phyloP scores from a whole-genome alignment of 2,888 invertebrate species.

The Andrena trimmerana region DNA sequence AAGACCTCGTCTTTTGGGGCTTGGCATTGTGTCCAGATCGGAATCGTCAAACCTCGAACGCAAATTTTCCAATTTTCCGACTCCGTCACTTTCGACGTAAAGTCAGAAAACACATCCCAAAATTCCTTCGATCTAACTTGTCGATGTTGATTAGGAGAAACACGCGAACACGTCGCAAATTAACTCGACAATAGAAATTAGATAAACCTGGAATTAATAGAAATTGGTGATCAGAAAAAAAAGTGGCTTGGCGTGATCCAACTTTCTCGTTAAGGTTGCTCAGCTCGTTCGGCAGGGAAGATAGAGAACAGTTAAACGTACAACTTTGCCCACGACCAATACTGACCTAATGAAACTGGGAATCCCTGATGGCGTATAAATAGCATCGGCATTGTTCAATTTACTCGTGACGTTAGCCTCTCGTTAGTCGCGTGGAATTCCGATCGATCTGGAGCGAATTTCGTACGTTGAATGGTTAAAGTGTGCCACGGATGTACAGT shows the following conservation, averaged over 20 bases:
- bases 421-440: constrained; percentile 35
- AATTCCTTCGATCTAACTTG: neutral
- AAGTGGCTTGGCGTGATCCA: constrained; percentile 13
- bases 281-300: constrained; percentile 9
- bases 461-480: neutral
- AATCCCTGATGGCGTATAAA: constrained; percentile 52
- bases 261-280: constrained; percentile 29
- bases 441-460: constrained; percentile 28
- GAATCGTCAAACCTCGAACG: no score
- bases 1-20: no score
- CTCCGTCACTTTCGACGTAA: no score
- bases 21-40: no score
- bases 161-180: constrained; percentile 1
- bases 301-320: constrained; percentile 26
- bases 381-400: constrained; percentile 37
- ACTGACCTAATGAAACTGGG: constrained; percentile 41
- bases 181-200: constrained; percentile 9
- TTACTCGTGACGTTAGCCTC: constrained; percentile 38
- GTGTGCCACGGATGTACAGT: neutral
- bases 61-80: no score
- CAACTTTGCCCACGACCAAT: constrained; percentile 24
- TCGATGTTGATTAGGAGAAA: neutral
- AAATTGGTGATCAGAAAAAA: neutral
- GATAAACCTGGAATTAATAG: constrained; percentile 8
- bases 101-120: neutral